A percentile compares a stretch with the other conserved stretches of the same genome.
Evolutionary conservation across 1,140 invertebrate species (phyloP).

Genomic region (Lepidotrigona ventralis): DNA sequence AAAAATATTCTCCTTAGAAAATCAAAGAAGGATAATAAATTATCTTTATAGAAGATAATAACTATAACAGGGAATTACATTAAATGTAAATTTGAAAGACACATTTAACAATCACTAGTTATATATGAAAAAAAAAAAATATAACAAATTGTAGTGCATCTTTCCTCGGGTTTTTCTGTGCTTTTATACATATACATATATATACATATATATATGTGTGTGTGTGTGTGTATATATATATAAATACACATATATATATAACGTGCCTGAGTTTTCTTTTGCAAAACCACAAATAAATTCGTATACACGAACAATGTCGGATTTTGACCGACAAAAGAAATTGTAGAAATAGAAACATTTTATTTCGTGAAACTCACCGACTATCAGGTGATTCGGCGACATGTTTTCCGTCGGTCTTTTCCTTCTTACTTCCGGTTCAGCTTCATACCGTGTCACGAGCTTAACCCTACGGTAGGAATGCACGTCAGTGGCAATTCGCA

Average conservation of each 20-base stretch:
- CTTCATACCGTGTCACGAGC: conserved; percentile 38
- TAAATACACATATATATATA: too few relatives aligned
- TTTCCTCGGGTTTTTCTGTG: not conserved
- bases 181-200: not conserved
- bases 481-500: not conserved
- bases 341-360: not conserved
- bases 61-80: not conserved
- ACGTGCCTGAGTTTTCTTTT: conserved; percentile 7
- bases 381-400: conserved; percentile 69
- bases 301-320: not conserved
- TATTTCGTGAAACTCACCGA: conserved; percentile 64
- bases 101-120: not conserved
- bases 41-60: not conserved
- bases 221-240: too few relatives aligned
- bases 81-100: not conserved
- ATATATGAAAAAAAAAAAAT: not conserved
- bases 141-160: not conserved
- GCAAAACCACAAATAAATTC: not conserved
- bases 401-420: conserved; percentile 50
- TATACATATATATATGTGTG: too few relatives aligned
- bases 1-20: not conserved
- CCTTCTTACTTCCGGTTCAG: conserved; percentile 37
- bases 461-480: conserved; percentile 18
- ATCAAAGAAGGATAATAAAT: not conserved
- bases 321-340: not conserved